Evolutionary conservation across 2,113 vertebrate genomes (phyloP), one percentile per base, ranked within the genome.

Genomic region (Myiozetetes cayanensis): DNA sequence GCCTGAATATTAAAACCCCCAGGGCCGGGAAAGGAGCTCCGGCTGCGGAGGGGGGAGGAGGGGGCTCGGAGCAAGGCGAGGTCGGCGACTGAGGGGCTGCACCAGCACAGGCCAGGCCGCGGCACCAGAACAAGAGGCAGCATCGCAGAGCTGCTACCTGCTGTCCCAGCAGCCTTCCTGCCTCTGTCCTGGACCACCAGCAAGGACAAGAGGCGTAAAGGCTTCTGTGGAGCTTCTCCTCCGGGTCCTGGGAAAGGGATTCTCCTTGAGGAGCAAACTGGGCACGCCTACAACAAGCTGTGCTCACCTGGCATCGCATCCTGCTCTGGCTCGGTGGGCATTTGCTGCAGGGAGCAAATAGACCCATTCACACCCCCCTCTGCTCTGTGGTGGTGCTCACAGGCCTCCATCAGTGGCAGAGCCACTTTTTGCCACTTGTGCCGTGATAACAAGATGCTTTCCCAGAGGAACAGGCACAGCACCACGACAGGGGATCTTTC

Each of bases 1-100:
- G 96, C 91, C 96, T 98, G 98, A 98, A 98, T 98, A 98, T 98
- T 98, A 98, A 98, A 98, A 87, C 87, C 96, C 90, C 79, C 76
- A 46, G 72, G 18, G 94, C 77, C 89, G 71, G 93, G 92, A 76
- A 91, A 90, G 70, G 72, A 82, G 76, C 87, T 44, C 11, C 39
- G 91, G 80, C 46, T 35, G 66, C 85, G 87, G 85, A 81, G 50
- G 93, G 82, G 70, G 73, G 76, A 71, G 86, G 90, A 77, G 72
- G 72, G 62, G 55, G 66, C n/a, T 49, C 71, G 18, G 73, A 80
- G 73, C 53, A 47, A 41, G 80, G n/a, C 1, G 23, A 79, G 85
- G 59, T 41, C 68, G 78, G 77, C 0, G 1, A 81, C 53, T 15
- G 21, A 25, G 58, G 35, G 71, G 58, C 44, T 80, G 80, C 5